These are phyloP conservation scores for Helicoverpa armigera DNA, from an alignment of 1,140 invertebrate species.

Conservation along the genomic window DNA sequence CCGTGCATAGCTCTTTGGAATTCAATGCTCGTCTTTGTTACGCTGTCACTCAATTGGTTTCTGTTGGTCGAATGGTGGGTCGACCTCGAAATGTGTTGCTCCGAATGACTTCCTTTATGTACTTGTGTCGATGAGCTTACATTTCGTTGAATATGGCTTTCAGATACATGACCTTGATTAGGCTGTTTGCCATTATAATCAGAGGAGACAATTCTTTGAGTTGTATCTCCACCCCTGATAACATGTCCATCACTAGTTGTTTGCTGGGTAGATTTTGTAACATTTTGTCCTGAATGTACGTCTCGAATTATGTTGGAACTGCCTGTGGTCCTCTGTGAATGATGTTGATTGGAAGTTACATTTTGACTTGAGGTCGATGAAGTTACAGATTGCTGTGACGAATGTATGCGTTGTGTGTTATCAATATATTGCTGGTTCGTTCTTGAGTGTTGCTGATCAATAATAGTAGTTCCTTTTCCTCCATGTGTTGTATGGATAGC, in stretches of 20 bases:
- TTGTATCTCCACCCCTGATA: conserved; percentile 42
- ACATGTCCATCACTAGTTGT: conserved; percentile 25
- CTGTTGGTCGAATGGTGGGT: conserved; percentile 68
- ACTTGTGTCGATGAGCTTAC: conserved; percentile 53
- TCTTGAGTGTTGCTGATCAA: conserved; percentile 36
- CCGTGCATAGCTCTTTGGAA: conserved; percentile 84
- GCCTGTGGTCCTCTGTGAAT: conserved; percentile 26
- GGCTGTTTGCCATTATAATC: conserved; percentile 51
- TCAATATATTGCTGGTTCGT: conserved; percentile 38
- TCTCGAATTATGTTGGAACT: conserved; percentile 9
- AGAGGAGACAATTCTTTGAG: conserved; percentile 53
- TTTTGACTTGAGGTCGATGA: conserved; percentile 43
- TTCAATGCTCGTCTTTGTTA: conserved; percentile 81
- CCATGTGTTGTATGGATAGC: conserved; percentile 6
- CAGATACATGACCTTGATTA: conserved; percentile 49
- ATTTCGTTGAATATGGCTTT: conserved; percentile 54
- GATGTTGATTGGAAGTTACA: conserved; percentile 33
- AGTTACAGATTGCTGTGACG: conserved; percentile 20
- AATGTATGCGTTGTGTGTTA: conserved; percentile 20
- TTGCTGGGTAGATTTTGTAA: conserved; percentile 20
- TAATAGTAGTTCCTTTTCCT: conserved; percentile 4
- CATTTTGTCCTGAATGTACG: conserved; percentile 20
- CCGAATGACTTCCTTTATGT: conserved; percentile 57
- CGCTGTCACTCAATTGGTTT: conserved; percentile 78
- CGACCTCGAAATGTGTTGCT: conserved; percentile 62